Evolutionary conservation across 2,797 vertebrate species (phyloP), one percentile per base, ranked within the genome.

Genomic region (Lepilemur ruficaudatus): DNA sequence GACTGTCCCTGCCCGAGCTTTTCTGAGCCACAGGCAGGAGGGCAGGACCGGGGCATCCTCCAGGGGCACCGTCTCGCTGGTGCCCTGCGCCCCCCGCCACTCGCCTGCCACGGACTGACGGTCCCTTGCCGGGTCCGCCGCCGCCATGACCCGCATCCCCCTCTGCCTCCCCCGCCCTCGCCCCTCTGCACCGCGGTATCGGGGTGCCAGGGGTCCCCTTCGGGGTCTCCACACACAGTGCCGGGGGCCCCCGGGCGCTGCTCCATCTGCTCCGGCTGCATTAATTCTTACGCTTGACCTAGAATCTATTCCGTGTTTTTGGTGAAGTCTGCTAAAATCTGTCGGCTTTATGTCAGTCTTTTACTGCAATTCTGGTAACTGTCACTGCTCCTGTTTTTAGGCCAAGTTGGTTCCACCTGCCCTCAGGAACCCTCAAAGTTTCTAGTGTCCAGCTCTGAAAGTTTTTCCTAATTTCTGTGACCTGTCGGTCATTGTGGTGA

Each of bases 221-320:
- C 38, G 13, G 17, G n/a, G 8, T 7, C 12, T 46, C 46, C 59
- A 3, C 25, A 0, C 4, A 0, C 1, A 35, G 22, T 2, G 1
- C 43, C 12, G 30, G 4, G 5, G 25, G 28, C n/a, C 50, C 23
- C 7, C 4, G 17, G 43, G 0, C 1, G 6, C 2, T 12, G 11
- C 8, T 43, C 59, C 4, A 5, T 9, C 50, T 38, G 17, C 52
- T 59, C n/a, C 7, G 0, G 15, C 72, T 10, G 1, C 2, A 35
- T 11, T 23, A 6, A 4, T 32, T 13, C 65, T 69, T 38, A 35
- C 25, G 30, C 41, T 79, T 46, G 28, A 12, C 7, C 59, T n/a
- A 46, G 70, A 78, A 63, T 20, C 25, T 17, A 28, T 35, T 78
- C 12, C 1, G 8, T 10, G 32, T 46, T 13, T 48, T 73, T 12